Evolutionary conservation across 30 jellyfish, hydroid and myxozoan species (phyloP).

Genomic region (Sanderia malayensis): DNA sequence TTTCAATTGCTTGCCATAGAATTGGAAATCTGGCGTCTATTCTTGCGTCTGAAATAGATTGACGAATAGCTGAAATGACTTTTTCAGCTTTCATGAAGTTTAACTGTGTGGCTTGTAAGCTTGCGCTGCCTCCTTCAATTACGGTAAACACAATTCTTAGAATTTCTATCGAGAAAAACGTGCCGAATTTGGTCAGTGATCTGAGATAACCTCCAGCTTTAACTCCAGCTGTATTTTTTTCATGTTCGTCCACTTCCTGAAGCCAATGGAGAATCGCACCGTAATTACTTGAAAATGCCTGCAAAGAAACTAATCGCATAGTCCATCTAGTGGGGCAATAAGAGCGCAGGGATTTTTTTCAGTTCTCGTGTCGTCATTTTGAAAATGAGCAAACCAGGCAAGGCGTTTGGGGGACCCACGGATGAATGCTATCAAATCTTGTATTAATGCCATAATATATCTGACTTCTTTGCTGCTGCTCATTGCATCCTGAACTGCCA

Average conservation of each 20-base stretch:
- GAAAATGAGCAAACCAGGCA: constrained; percentile 38
- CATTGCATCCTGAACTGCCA: constrained; percentile 64
- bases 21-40: too few species aligned
- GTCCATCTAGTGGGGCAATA: constrained; percentile 48
- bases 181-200: constrained; percentile 52
- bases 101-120: constrained; percentile 44
- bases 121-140: constrained; percentile 57
- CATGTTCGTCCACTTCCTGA: constrained; percentile 52
- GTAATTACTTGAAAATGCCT: constrained; percentile 52
- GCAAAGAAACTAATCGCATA: constrained; percentile 46
- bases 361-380: constrained; percentile 34
- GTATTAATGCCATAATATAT: constrained; percentile 50
- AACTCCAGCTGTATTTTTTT: constrained; percentile 49
- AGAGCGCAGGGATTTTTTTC: constrained; percentile 52
- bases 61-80: too few species aligned
- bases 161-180: constrained; percentile 27
- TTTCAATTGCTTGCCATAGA: too few species aligned
- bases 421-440: constrained; percentile 56
- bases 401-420: constrained; percentile 54
- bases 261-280: constrained; percentile 37
- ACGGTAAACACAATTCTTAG: constrained; percentile 52
- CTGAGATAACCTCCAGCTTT: constrained; percentile 57
- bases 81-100: too few species aligned
- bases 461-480: constrained; percentile 56
- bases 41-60: too few species aligned